Base-by-base conservation (phyloP, 2,113 vertebrate genomes). In the Pterophyllum scalare region DNA sequence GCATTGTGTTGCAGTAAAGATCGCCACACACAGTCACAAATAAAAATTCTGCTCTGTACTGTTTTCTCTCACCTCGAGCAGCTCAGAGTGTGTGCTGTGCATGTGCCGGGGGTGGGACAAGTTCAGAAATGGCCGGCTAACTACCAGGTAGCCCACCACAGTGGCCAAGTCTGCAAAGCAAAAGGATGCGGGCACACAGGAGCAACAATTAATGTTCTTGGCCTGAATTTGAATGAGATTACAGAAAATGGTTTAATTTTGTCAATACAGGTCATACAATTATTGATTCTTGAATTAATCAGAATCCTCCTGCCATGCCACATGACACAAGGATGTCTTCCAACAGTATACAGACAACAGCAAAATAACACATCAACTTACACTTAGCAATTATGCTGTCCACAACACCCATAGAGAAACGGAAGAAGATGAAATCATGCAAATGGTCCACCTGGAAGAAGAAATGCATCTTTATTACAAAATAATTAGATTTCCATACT, bases 371-470 rank as follows among this genome's bases (percentile, higher is more conserved):
- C 4, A 35, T 15, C 24, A 74, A 95, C 98, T 98, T 96, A 99
- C 98, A 99, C 95, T 99, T 99, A 89, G 98, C 98, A 88, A 99
- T 96, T 59, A 99, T 97, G 80, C 94, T 97, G 92, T 99, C 98
- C 87, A 99, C 94, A 93, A 99, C 99, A n/a, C 98, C 98, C 98
- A 99, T 99, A 35, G 98, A 97, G 93, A 99, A 99, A 19, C 98
- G 97, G 88, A 99, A 99, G 91, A 98, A 96, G 93, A 99, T 99
- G 92, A 99, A 99, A 85, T 96, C 97, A 91, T 99, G 98, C 70
- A 99, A 92, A 65, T 99, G 98, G 49, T 99, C 97, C 87, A 98
- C 98, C 98, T 99, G 90, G 8, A 84, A 62, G 26, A 90, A 3
- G 14, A 87, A 40, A 83, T 1, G n/a, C 12, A 26, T 1, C 3